Conservation (phyloP, 2,797 vertebrate genomes). For the Liparis tanakae region DNA sequence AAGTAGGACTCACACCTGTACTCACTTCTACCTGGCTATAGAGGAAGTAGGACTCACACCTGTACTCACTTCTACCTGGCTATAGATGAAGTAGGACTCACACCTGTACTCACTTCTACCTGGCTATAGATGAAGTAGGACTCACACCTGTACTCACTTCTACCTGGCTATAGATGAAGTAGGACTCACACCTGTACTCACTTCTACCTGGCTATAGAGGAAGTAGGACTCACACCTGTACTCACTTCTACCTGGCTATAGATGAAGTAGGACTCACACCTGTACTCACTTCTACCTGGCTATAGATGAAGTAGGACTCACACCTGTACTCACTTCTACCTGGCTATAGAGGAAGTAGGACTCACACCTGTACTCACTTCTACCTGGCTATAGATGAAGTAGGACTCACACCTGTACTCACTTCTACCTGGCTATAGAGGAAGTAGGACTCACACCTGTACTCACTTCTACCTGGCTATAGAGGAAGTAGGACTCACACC, state of each 20-base stretch:
- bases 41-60: conserved; percentile 99
- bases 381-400: conserved; percentile 99
- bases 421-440: conserved; percentile 99
- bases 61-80: conserved; percentile 99
- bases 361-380: no score
- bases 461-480: conserved; percentile 99
- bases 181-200: no score
- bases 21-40: conserved; percentile 99
- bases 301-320: conserved; percentile 99
- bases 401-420: no score
- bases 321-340: conserved; percentile 99
- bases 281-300: conserved; percentile 99
- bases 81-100: conserved; percentile 99
- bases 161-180: conserved; percentile 99
- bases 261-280: conserved; percentile 99
- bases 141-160: no score
- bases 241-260: conserved; percentile 99
- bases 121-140: conserved; percentile 99
- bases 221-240: no score
- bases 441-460: no score
- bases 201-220: conserved; percentile 99
- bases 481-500: conserved; percentile 99
- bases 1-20: no score
- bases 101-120: conserved; percentile 99
- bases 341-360: conserved; percentile 99